Percentiles rank a stretch among this genome's conserved stretches.
Evolutionary conservation across 2,113 vertebrate genomes (phyloP).

Genomic region (Perca schrenkii): DNA sequence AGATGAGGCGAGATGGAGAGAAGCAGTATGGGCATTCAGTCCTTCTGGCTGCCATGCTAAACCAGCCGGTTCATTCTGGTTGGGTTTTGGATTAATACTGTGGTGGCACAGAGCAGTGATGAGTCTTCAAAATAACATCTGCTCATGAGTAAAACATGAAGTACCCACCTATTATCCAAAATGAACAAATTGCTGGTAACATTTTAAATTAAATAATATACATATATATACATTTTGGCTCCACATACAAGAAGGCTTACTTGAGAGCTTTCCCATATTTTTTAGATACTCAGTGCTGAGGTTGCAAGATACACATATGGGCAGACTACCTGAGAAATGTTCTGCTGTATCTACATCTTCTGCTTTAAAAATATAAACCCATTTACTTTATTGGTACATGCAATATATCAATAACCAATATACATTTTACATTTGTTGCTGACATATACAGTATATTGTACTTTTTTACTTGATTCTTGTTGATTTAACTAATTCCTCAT

Average conservation of each 20-base stretch:
- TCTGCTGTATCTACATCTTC: not conserved
- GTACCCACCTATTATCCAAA: not conserved
- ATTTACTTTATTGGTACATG: too few relatives aligned
- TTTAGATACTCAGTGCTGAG: not conserved
- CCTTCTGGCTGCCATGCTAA: conserved; percentile 18
- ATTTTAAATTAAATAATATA: not conserved
- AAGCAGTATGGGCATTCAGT: conserved; percentile 39
- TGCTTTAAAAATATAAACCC: too few relatives aligned
- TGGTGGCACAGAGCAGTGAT: not conserved
- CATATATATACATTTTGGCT: not conserved
- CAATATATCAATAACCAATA: too few relatives aligned
- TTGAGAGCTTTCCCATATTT: not conserved
- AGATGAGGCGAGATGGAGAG: conserved; percentile 22
- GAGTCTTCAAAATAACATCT: not conserved
- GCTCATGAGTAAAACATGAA: not conserved
- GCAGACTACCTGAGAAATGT: not conserved
- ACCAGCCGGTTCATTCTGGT: conserved; percentile 57
- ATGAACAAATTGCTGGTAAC: not conserved
- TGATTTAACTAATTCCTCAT: not conserved
- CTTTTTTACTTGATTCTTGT: not conserved
- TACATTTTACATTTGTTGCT: too few relatives aligned
- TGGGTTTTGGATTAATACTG: conserved; percentile 32
- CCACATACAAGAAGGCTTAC: not conserved
- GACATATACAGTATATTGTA: too few relatives aligned
- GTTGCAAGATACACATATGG: not conserved